These are phyloP conservation scores for Scolopax rusticola DNA, from an alignment of 2,797 vertebrate genomes.

Conservation along the genomic window DNA sequence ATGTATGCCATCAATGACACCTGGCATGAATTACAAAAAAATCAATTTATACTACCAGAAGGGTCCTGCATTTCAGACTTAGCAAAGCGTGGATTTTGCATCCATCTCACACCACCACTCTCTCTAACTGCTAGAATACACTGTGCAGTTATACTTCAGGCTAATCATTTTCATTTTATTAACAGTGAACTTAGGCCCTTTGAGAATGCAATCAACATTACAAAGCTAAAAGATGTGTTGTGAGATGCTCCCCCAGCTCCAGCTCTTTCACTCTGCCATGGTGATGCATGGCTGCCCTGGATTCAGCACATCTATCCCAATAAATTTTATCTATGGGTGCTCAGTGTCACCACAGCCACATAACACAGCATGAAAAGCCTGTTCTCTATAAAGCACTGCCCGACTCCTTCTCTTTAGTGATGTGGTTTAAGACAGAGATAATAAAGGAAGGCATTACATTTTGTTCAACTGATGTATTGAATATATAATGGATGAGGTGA, in stretches of 20 bases:
- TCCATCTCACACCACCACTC: rapidly evolving
- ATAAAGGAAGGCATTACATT: not conserved
- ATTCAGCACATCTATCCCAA: not conserved
- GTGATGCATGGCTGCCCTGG: not conserved
- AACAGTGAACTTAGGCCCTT: not conserved
- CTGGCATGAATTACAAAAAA: not conserved
- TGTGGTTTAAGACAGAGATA: not conserved
- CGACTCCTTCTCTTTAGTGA: not conserved
- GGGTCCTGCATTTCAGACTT: not conserved
- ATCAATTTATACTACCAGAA: not conserved
- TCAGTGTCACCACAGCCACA: rapidly evolving
- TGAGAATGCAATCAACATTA: not conserved
- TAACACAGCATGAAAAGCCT: not conserved
- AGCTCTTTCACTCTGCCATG: not conserved
- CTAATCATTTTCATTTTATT: not conserved
- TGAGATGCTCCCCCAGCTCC: not conserved
- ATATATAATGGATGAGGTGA: rapidly evolving
- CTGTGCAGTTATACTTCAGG: not conserved
- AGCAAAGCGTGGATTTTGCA: not conserved
- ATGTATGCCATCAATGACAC: not conserved
- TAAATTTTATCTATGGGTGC: not conserved
- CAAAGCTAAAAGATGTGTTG: rapidly evolving
- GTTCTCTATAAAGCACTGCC: not conserved
- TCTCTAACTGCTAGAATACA: not conserved
- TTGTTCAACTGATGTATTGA: not conserved